phyloP scores from a whole-genome alignment of 2,797 vertebrate species.

The Sparidentex hasta region DNA sequence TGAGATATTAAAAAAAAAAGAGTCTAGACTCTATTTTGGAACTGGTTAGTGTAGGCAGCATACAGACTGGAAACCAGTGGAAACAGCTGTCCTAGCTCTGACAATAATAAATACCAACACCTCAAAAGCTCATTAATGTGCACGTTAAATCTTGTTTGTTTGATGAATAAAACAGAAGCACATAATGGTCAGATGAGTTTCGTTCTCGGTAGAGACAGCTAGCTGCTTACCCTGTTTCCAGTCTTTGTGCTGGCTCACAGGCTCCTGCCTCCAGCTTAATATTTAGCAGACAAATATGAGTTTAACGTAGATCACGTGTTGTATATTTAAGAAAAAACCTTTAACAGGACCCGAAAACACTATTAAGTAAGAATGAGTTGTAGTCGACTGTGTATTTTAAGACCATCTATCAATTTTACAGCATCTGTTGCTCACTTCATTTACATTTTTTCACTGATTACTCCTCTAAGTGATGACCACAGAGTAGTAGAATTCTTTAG shows the following conservation, averaged over 20 bases:
- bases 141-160: too few relatives aligned
- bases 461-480: background rate
- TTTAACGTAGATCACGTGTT: too few relatives aligned
- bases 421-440: constrained; percentile 3
- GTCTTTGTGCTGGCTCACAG: too few relatives aligned
- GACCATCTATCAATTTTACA: background rate
- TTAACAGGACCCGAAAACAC: background rate
- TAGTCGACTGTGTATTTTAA: background rate
- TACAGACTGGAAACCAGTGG: background rate
- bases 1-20: too few relatives aligned
- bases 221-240: too few relatives aligned
- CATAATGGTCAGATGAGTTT: too few relatives aligned
- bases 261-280: too few relatives aligned
- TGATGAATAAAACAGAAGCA: too few relatives aligned
- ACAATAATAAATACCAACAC: too few relatives aligned
- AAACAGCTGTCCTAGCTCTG: background rate
- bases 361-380: background rate
- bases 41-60: background rate
- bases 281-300: too few relatives aligned
- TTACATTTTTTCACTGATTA: constrained; percentile 1
- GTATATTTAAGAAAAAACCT: background rate
- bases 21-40: background rate
- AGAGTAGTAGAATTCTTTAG: background rate
- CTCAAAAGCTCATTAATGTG: too few relatives aligned
- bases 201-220: too few relatives aligned